A percentile compares a stretch with the other conserved stretches of the same genome.
Conservation (phyloP, 2,888 invertebrate genomes). For the Rapana venosa region DNA sequence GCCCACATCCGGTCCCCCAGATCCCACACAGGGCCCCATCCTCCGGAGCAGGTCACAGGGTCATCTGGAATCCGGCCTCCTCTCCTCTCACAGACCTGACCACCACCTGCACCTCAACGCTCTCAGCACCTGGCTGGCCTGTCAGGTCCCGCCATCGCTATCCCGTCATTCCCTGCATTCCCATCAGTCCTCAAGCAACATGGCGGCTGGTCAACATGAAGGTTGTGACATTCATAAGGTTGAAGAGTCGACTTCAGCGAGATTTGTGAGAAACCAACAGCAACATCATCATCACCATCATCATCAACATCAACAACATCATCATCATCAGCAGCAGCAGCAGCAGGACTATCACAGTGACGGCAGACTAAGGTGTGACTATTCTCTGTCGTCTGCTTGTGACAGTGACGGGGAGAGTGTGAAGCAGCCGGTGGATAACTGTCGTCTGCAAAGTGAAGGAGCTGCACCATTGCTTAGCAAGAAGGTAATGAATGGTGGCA, state of each 20-base stretch:
- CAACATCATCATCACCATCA: neutral
- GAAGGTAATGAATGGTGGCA: neutral
- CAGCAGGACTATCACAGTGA: neutral
- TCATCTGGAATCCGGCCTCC: neutral
- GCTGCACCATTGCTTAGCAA: neutral
- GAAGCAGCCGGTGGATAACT: neutral
- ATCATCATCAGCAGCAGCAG: neutral
- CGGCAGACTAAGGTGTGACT: neutral
- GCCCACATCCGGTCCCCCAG: neutral
- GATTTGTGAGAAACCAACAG: neutral
- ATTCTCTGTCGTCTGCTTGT: neutral
- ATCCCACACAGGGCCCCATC: neutral
- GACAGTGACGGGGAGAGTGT: neutral
- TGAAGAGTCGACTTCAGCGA: neutral
- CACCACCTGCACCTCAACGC: neutral
- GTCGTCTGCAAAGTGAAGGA: neutral
- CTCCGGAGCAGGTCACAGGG: neutral
- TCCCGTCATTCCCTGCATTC: slow-evolving; percentile 10
- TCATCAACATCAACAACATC: neutral
- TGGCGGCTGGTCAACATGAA: neutral
- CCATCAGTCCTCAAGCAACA: neutral
- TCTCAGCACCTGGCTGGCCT: slow-evolving; percentile 22
- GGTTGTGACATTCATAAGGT: neutral
- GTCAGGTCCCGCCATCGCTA: slow-evolving; percentile 21
- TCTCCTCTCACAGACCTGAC: neutral